Percentiles rank a stretch among this genome's conserved stretches.
phyloP scores from a whole-genome alignment of 53 echinoderm and acorn worm species.

The Mesocentrotus franciscanus region DNA sequence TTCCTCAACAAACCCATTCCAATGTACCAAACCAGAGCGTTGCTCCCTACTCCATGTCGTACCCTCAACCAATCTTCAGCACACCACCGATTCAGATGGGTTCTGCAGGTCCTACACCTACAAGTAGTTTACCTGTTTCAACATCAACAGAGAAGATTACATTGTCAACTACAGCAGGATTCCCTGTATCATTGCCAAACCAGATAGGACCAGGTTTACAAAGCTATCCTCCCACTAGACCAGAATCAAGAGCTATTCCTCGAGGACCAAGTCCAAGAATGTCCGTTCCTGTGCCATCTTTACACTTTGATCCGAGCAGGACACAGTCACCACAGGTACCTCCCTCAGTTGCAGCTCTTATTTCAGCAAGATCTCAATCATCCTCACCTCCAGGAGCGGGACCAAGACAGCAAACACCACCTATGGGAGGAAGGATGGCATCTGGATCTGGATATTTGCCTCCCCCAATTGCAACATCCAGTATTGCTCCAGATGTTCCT shows the following conservation, averaged over 20 bases:
- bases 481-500: slow-evolving; percentile 16
- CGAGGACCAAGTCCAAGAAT: slow-evolving; percentile 61
- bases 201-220: slow-evolving; percentile 16
- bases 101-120: not conserved
- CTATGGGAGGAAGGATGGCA: slow-evolving; percentile 19
- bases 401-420: slow-evolving; percentile 11
- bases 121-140: slow-evolving; percentile 21
- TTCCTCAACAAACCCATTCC: slow-evolving; percentile 23
- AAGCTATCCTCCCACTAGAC: not conserved
- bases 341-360: slow-evolving; percentile 57
- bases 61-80: slow-evolving; percentile 65
- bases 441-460: slow-evolving; percentile 63
- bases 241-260: slow-evolving; percentile 44
- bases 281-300: slow-evolving; percentile 24
- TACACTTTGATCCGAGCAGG: slow-evolving; percentile 44
- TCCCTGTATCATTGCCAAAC: slow-evolving; percentile 64
- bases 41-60: slow-evolving; percentile 63
- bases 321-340: slow-evolving; percentile 39
- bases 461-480: slow-evolving; percentile 45
- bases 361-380: slow-evolving; percentile 33
- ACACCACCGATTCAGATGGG: slow-evolving; percentile 67
- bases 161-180: slow-evolving; percentile 61
- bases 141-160: slow-evolving; percentile 11
- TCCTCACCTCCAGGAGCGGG: slow-evolving; percentile 19
- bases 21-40: slow-evolving; percentile 30